Base-by-base conservation (phyloP, 2,113 vertebrate species). In the Syngnathoides biaculeatus region DNA sequence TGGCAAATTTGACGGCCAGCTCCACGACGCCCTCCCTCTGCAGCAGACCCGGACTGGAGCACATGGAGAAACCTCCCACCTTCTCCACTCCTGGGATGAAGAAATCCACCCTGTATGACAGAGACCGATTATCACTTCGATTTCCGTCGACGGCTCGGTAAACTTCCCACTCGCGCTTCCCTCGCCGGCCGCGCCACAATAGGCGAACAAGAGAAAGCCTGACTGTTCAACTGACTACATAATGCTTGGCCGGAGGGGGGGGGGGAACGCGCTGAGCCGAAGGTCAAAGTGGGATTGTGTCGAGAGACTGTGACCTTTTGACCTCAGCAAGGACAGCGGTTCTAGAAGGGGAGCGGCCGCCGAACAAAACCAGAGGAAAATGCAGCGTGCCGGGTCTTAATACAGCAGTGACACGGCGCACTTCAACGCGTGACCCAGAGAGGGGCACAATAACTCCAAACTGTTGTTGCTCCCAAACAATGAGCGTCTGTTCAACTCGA, bases 41-140 rank as follows among this genome's bases (percentile, higher is more conserved):
- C 68, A 97, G 79, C 58, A 95, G 87, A 45, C 91, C 92, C 0
- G 96, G 95, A 72, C 93, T 94, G 67, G 97, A 99, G 84, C 97
- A 99, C 81, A 99, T 94, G 50, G 97, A 99, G 90, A 97, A 98
- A 5, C 96, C 97, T 38, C 95, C 96, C 74, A 96, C 94, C 64
- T 90, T 93, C 71, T 95, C 90, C 43, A 96, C 68, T 19, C 94
- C 95, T 4, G 96, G 95, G 78, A 98, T 95, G 86, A 95, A 95
- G 83, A 98, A 94, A 79, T 98, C 97, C 60, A 99, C 91, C 96
- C 97, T 98, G 83, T 57, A 42, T 8, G 30, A 64, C n/a, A 70
- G 8, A 58, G 63, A 8, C 50, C 0, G 20, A 68, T 7, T 14
- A 8, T 71, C 42, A 76, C 64, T 47, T 53, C 20, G 61, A 38